Evolutionary conservation across 2,797 vertebrate species (phyloP).

Genomic region (Enteromius anoplus): DNA sequence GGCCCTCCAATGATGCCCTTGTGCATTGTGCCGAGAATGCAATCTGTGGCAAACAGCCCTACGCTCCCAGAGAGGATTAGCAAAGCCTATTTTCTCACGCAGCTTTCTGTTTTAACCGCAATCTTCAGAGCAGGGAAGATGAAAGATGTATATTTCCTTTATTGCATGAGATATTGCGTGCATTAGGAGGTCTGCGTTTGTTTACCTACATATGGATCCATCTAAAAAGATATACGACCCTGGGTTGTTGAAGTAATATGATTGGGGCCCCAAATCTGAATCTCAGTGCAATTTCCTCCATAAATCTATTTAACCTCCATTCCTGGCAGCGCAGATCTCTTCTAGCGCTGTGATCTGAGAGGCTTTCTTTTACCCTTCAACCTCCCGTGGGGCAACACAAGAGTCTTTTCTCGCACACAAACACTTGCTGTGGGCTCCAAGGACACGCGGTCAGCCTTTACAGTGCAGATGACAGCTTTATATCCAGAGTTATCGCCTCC

Average conservation of each 20-base stretch:
- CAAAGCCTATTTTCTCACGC: conserved; percentile 66
- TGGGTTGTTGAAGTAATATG: conserved; percentile 48
- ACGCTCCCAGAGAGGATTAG: conserved; percentile 75
- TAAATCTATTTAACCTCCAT: conserved; percentile 53
- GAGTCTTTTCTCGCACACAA: conserved; percentile 33
- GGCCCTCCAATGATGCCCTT: conserved; percentile 72
- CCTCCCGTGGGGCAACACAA: conserved; percentile 8
- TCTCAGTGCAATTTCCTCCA: conserved; percentile 43
- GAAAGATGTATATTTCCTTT: conserved; percentile 38
- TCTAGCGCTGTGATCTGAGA: conserved; percentile 47
- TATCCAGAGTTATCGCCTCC: conserved; percentile 65
- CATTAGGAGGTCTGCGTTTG: conserved; percentile 14
- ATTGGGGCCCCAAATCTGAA: conserved; percentile 39
- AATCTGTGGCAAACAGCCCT: conserved; percentile 75
- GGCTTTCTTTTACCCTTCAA: conserved; percentile 48
- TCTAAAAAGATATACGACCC: conserved; percentile 47
- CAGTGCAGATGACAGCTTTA: conserved; percentile 75
- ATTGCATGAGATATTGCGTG: conserved; percentile 7
- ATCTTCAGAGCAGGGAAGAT: conserved; percentile 10
- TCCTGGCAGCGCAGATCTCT: conserved; percentile 38
- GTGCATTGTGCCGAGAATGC: conserved; percentile 71
- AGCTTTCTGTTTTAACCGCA: conserved; percentile 50
- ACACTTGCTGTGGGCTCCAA: conserved; percentile 60
- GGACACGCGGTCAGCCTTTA: conserved; percentile 77
- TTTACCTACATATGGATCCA: conserved; percentile 17